Conservation (phyloP, 2,888 invertebrate species). For the Cremastinae sp. region DNA sequence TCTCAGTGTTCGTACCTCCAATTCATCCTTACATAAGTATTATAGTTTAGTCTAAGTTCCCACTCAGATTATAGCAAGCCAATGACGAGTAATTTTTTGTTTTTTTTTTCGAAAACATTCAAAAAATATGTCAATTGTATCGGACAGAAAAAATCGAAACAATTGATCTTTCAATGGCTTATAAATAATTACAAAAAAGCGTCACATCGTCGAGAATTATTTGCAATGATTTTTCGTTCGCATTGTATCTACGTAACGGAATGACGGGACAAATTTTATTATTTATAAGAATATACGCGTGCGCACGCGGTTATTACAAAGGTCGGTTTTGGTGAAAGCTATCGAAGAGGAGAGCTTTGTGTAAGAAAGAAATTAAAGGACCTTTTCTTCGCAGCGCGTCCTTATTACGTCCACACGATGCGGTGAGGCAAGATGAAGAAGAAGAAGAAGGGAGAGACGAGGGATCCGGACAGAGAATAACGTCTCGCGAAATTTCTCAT, state of each 20-base stretch:
- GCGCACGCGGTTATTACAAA: constrained; percentile 19
- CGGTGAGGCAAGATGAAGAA: too few relatives aligned
- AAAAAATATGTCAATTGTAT: not conserved
- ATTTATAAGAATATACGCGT: not conserved
- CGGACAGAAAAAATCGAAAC: not conserved
- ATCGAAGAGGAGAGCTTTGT: constrained; percentile 22
- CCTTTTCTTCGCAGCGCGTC: constrained; percentile 30
- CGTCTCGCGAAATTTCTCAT: constrained; percentile 5
- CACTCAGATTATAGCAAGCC: too few relatives aligned
- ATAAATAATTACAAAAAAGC: not conserved
- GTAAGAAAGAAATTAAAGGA: constrained; percentile 51
- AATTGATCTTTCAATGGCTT: not conserved
- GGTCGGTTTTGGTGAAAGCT: constrained; percentile 25
- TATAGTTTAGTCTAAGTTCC: too few relatives aligned
- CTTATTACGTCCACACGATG: constrained; percentile 32
- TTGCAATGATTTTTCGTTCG: constrained; percentile 33
- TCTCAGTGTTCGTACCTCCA: too few relatives aligned
- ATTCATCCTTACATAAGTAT: too few relatives aligned
- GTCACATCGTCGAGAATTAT: constrained; percentile 14
- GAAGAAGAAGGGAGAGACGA: too few relatives aligned
- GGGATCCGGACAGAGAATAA: too few relatives aligned
- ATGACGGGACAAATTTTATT: constrained; percentile 4
- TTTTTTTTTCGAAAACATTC: not conserved
- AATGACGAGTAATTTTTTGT: not conserved
- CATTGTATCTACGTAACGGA: constrained; percentile 7